Conservation (phyloP, 2,113 vertebrate genomes). For the Pleuronectes platessa region DNA sequence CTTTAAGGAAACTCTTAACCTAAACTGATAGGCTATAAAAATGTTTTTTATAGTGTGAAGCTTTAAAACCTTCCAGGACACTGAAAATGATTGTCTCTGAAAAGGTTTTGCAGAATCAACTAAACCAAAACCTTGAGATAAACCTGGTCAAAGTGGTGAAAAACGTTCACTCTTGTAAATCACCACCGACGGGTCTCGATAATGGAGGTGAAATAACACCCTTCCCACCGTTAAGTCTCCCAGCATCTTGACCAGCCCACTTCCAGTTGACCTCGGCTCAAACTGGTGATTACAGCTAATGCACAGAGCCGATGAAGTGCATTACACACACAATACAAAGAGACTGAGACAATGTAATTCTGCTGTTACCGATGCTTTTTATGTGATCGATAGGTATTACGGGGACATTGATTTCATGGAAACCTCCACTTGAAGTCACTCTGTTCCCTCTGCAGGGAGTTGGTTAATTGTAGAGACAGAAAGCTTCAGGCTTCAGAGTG, state of each 20-base stretch:
- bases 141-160: neutral
- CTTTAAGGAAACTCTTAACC: too few species aligned
- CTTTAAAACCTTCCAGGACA: too few species aligned
- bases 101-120: neutral
- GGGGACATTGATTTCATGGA: slow-evolving; percentile 55
- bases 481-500: too few species aligned
- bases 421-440: slow-evolving; percentile 34
- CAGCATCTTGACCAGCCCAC: slow-evolving; percentile 38
- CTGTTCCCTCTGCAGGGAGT: neutral
- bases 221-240: slow-evolving; percentile 18
- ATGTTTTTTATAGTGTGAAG: too few species aligned
- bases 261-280: slow-evolving; percentile 42
- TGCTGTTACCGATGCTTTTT: slow-evolving; percentile 44
- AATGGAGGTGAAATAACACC: slow-evolving; percentile 46
- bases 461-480: neutral
- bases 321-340: slow-evolving; percentile 34
- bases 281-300: slow-evolving; percentile 54
- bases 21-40: too few species aligned
- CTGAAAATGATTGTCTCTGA: neutral
- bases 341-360: slow-evolving; percentile 37
- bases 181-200: neutral
- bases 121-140: too few species aligned
- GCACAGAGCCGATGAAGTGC: slow-evolving; percentile 34
- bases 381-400: slow-evolving; percentile 56
- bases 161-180: neutral